Evolutionary conservation across 1,140 invertebrate genomes (phyloP), one percentile per base, ranked within the genome.

Genomic region (Drosophila repleta): DNA sequence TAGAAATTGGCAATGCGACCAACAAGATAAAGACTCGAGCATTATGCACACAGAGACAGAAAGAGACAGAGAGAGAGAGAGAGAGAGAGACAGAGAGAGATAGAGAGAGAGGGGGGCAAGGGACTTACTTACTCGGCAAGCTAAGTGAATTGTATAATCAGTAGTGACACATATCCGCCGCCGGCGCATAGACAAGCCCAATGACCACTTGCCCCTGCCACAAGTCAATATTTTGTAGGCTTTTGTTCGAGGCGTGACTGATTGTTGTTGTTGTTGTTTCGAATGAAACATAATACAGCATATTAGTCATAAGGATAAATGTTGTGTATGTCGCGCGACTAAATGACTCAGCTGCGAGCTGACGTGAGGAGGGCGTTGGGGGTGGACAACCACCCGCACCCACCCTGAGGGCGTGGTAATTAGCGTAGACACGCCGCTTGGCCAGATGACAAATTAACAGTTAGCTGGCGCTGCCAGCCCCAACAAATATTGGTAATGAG

Each of bases 141-240:
- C 60, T 52, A 58, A 74, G 73, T 75, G 62, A 66, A 75, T 75
- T 75, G 68, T 75, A 75, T 75, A 75, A 75, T 75, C 73, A 72
- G 62, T 32, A 65, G 67, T 75, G 73, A 75, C 73, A 75, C 73
- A 75, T 75, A 65, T 75, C 68, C 73, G 73, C 68, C 61, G 70
- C 68, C 73, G 73, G 62, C 61, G 70, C 49, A 72, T 67, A 69
- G 67, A 58, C 37, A 21, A 62, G 52, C 21, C 41, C 15, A 55
- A 57, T 53, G 53, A 18, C 48, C 71, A 69, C 21, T 63, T 52
- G 48, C 37, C 61, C 39, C 46, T 29, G 4, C 65, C 26, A 29
- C 18, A 41, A 7, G 24, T 11, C 43, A 10, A 53, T 26, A 18
- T 52, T 57, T 56, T 41, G 21, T 49, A 21, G 39, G 39, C 18